These are phyloP conservation scores for Halictus quadricinctus DNA, from an alignment of 2,888 invertebrate genomes.

Conservation along the genomic window DNA sequence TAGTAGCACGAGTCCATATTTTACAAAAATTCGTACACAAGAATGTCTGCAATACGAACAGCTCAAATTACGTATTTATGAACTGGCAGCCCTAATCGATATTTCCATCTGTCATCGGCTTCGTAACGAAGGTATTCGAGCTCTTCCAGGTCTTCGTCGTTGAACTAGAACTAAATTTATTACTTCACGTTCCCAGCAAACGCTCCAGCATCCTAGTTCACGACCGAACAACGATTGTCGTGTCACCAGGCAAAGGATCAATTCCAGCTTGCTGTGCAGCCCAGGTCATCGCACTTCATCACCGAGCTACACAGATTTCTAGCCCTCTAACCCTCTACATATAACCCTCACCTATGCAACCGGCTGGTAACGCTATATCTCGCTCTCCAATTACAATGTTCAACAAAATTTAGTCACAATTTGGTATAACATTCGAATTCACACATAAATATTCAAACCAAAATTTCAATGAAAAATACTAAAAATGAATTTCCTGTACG, in stretches of 20 bases:
- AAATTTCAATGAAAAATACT: not conserved
- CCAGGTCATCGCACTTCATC: slow-evolving; percentile 1
- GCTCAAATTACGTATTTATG: not conserved
- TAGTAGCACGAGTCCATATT: not conserved
- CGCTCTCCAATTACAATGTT: not conserved
- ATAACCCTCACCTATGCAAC: not conserved
- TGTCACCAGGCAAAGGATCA: not conserved
- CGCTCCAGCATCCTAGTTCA: not conserved
- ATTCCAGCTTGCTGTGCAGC: slow-evolving; percentile 2
- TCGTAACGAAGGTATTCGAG: not conserved
- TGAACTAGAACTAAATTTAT: slow-evolving; percentile 2
- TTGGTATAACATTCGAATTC: not conserved
- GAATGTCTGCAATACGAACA: not conserved
- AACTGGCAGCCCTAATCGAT: not conserved
- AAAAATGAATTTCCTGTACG: too few species aligned
- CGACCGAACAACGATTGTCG: not conserved
- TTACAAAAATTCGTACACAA: not conserved
- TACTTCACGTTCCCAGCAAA: not conserved
- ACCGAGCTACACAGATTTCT: not conserved
- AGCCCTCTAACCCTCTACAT: not conserved
- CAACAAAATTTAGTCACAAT: not conserved
- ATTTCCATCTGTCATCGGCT: not conserved
- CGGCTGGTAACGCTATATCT: not conserved
- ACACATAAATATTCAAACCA: not conserved
- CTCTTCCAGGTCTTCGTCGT: not conserved